Conservation (phyloP, 2,113 vertebrate species). For the Macrotis lagotis region DNA sequence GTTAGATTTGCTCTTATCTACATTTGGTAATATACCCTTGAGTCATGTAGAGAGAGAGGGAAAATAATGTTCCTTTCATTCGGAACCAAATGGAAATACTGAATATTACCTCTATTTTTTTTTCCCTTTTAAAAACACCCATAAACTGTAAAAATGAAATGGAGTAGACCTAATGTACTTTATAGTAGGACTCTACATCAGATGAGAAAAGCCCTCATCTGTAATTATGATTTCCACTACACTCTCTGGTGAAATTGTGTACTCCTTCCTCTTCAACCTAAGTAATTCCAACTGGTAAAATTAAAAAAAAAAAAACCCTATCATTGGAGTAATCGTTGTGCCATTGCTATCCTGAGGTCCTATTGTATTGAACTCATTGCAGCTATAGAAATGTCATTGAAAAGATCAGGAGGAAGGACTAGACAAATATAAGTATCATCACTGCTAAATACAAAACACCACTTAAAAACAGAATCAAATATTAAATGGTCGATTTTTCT, state of each 20-base stretch:
- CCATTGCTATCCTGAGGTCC: fast-evolving
- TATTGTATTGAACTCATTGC: background rate
- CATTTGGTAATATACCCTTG: slow-evolving; percentile 19
- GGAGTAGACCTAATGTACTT: background rate
- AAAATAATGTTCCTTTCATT: background rate
- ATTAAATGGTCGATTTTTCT: background rate
- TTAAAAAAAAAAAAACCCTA: background rate
- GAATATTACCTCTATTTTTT: background rate
- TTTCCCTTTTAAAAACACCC: background rate
- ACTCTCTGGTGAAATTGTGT: background rate
- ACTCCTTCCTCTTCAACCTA: background rate
- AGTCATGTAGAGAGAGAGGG: background rate
- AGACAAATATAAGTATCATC: fast-evolving
- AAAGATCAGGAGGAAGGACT: background rate
- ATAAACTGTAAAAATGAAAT: background rate
- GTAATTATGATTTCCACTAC: background rate
- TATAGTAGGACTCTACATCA: background rate
- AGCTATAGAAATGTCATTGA: background rate
- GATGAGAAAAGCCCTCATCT: background rate
- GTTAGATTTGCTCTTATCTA: slow-evolving; percentile 35
- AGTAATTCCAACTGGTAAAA: too few relatives aligned
- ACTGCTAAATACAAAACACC: background rate
- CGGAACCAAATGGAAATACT: slow-evolving; percentile 52
- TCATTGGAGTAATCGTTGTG: fast-evolving
- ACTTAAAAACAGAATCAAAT: too few relatives aligned